Percentiles rank a stretch among this genome's conserved stretches.
These are phyloP conservation scores for Calyptommatus sinebrachiatus DNA, from an alignment of 2,113 vertebrate species.

Conservation along the genomic window DNA sequence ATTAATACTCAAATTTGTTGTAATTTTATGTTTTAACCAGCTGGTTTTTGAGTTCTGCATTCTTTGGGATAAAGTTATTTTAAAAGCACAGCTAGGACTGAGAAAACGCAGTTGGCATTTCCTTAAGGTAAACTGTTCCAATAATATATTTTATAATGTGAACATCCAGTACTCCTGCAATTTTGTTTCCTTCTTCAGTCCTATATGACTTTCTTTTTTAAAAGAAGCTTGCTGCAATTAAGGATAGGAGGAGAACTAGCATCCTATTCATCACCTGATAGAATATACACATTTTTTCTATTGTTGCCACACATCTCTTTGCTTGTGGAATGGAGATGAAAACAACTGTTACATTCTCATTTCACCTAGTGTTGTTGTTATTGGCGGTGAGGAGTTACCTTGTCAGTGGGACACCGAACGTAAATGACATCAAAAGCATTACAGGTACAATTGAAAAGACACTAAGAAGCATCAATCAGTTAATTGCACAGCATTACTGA, in stretches of 20 bases:
- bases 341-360: too few relatives aligned
- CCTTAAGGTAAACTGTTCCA: slow-evolving; percentile 15
- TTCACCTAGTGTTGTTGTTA: too few relatives aligned
- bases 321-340: too few relatives aligned
- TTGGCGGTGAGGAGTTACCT: too few relatives aligned
- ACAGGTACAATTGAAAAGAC: too few relatives aligned
- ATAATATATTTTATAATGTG: background rate
- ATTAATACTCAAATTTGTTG: background rate
- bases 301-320: too few relatives aligned
- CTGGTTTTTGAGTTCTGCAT: background rate
- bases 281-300: too few relatives aligned
- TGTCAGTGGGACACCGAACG: too few relatives aligned
- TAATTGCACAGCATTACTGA: too few relatives aligned
- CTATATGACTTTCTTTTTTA: background rate
- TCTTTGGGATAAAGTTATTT: background rate
- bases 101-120: slow-evolving; percentile 7
- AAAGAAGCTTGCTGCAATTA: background rate
- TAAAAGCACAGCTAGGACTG: background rate
- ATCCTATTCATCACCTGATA: background rate
- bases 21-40: background rate
- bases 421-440: too few relatives aligned
- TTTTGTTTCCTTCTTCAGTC: background rate
- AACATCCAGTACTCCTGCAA: background rate
- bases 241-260: background rate
- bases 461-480: too few relatives aligned